Percentiles rank a stretch among this genome's conserved stretches.
phyloP scores from a whole-genome alignment of 2,797 vertebrate species.

The Eulemur coronatus region DNA sequence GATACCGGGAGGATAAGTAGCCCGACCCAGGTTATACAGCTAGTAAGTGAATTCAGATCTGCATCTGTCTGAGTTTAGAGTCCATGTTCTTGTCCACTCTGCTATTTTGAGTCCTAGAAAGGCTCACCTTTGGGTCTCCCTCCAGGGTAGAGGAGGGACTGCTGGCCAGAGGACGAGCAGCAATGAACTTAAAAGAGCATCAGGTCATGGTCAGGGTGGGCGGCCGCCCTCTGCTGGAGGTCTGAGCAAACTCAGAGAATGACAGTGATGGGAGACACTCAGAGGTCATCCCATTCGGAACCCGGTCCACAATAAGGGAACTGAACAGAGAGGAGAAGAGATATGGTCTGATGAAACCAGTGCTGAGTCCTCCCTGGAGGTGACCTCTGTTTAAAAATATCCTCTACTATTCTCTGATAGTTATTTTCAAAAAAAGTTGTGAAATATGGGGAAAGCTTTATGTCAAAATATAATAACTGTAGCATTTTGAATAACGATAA shows the following conservation, averaged over 20 bases:
- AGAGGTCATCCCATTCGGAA: not conserved
- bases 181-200: not conserved
- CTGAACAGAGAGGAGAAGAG: not conserved
- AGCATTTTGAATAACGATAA: not conserved
- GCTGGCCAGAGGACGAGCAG: rapidly evolving
- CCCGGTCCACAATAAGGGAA: not conserved
- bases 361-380: not conserved
- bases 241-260: not conserved
- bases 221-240: not conserved
- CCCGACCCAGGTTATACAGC: not conserved
- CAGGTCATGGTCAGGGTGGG: not conserved
- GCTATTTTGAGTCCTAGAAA: not conserved
- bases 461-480: not conserved
- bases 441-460: not conserved
- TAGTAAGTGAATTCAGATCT: not conserved
- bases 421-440: not conserved
- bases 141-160: not conserved
- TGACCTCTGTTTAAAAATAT: not conserved
- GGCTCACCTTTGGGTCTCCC: not conserved
- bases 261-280: not conserved
- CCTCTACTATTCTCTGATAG: not conserved
- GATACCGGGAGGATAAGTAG: not conserved
- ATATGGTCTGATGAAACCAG: not conserved
- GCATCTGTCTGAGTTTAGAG: not conserved
- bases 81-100: not conserved